phyloP scores from a whole-genome alignment of 2,113 vertebrate genomes.

The Lepidothrix coronata region DNA sequence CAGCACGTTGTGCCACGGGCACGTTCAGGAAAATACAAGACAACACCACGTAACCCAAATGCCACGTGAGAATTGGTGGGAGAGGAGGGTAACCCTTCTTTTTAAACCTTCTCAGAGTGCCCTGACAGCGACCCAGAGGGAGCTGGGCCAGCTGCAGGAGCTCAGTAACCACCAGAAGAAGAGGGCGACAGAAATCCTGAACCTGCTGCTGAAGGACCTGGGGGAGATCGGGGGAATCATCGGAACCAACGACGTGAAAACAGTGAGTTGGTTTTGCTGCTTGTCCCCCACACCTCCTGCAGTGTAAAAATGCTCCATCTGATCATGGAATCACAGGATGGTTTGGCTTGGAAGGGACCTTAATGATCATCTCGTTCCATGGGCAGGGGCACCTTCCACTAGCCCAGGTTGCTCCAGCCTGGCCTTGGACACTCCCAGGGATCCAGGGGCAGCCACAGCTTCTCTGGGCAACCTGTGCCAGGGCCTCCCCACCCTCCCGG shows the following conservation, averaged over 20 bases:
- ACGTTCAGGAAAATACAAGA: neutral
- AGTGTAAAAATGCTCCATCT: neutral
- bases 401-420: neutral
- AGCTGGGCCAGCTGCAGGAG: constrained; percentile 87
- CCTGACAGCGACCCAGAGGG: constrained; percentile 80
- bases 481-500: neutral
- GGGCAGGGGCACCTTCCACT: neutral
- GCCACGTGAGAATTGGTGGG: fast-evolving
- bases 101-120: constrained; percentile 73
- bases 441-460: neutral
- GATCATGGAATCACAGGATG: neutral
- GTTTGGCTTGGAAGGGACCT: neutral
- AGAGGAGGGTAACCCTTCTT: neutral
- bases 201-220: constrained; percentile 87
- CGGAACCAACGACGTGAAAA: constrained; percentile 85
- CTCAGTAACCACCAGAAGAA: constrained; percentile 89
- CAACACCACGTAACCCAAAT: neutral
- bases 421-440: neutral
- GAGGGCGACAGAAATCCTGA: constrained; percentile 85
- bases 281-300: neutral
- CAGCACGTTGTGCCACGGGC: neutral
- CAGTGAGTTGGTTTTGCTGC: constrained; percentile 59
- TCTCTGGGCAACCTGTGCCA: neutral
- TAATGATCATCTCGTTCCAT: neutral
- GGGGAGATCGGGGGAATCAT: constrained; percentile 88